Percentiles rank a stretch among this genome's conserved stretches.
Conservation (phyloP, 2,797 vertebrate species). For the Sebastes taczanowskii region DNA sequence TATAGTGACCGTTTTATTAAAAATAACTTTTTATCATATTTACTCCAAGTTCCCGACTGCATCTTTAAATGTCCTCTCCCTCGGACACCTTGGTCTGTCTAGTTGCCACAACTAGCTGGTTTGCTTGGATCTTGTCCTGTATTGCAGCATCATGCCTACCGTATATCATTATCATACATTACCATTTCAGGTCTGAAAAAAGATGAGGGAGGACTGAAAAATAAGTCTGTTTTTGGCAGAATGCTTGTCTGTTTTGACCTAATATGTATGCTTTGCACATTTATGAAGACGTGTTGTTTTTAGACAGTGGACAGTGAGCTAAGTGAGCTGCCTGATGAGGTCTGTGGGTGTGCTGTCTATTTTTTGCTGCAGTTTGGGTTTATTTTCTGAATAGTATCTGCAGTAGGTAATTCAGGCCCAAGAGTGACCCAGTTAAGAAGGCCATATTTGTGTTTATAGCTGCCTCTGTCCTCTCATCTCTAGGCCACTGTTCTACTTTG, state of each 20-base stretch:
- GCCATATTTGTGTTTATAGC: constrained; percentile 61
- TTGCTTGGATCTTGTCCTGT: constrained; percentile 36
- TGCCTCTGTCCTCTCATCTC: constrained; percentile 68
- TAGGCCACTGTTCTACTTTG: constrained; percentile 77
- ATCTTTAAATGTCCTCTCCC: constrained; percentile 10
- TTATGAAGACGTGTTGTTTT: constrained; percentile 11
- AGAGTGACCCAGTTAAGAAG: constrained; percentile 62
- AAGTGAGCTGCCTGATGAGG: constrained; percentile 7
- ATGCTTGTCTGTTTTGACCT: constrained; percentile 36
- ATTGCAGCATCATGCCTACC: constrained; percentile 45
- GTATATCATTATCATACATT: constrained; percentile 69
- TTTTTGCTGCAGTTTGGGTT: constrained; percentile 22
- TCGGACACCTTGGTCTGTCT: neutral
- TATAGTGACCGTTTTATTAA: too few species aligned
- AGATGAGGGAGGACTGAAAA: constrained; percentile 35
- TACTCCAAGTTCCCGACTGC: too few species aligned
- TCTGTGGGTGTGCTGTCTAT: constrained; percentile 33
- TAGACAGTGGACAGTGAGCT: constrained; percentile 14
- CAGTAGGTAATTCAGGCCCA: constrained; percentile 31
- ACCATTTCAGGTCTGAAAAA: constrained; percentile 38
- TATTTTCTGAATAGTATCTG: constrained; percentile 36
- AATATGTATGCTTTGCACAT: constrained; percentile 35
- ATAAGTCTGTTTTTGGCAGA: constrained; percentile 22
- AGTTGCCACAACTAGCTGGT: constrained; percentile 6
- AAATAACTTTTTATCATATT: too few species aligned